These are phyloP conservation scores for Lepus americanus DNA, from an alignment of 2,113 vertebrate genomes.

Conservation along the genomic window DNA sequence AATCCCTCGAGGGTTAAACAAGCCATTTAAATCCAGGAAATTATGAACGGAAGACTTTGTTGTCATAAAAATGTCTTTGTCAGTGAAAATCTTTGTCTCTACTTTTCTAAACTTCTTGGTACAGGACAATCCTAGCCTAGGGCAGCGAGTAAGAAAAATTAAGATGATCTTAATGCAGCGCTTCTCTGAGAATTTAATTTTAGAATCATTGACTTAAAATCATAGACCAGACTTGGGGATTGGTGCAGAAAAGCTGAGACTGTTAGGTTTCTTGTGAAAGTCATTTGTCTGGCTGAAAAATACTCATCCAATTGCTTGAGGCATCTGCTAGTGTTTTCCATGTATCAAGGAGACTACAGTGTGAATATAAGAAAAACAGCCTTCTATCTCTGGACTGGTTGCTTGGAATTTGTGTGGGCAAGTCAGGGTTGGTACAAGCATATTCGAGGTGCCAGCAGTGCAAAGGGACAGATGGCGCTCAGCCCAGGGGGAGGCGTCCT, in stretches of 20 bases:
- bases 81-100: slow-evolving; percentile 32
- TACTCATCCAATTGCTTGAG: background rate
- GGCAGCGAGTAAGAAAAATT: slow-evolving; percentile 27
- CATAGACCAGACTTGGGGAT: background rate
- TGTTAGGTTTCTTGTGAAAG: background rate
- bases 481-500: background rate
- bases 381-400: background rate
- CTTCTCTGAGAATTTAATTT: slow-evolving; percentile 50
- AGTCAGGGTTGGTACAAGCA: background rate
- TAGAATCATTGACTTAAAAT: slow-evolving; percentile 27
- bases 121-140: background rate
- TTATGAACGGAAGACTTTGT: background rate
- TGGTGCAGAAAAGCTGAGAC: slow-evolving; percentile 19
- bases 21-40: background rate
- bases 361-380: background rate
- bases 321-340: background rate
- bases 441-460: background rate
- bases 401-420: background rate
- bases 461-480: background rate
- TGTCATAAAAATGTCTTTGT: slow-evolving; percentile 1
- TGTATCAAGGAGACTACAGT: background rate
- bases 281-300: slow-evolving; percentile 48
- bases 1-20: background rate
- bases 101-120: background rate
- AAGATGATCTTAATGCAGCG: background rate